Evolutionary conservation across 2,797 vertebrate genomes (phyloP), one percentile per base, ranked within the genome.

Genomic region (Ibycter americanus): DNA sequence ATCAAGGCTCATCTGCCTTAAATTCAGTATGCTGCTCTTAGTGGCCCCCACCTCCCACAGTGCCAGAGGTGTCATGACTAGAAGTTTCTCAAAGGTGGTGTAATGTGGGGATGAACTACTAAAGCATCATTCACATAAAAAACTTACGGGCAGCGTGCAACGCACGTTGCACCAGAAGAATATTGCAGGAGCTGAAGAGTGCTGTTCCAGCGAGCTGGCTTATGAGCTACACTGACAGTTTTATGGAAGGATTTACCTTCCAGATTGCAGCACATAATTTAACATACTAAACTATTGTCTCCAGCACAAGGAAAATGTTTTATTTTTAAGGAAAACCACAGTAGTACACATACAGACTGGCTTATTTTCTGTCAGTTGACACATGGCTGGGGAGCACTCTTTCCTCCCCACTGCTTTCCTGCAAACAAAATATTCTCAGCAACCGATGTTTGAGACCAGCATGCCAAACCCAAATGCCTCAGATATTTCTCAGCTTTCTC

Each of bases 241-340:
- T 92, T 70, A 88, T 67, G 40, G 46, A 81, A 66, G 29, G 65
- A 56, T 87, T 82, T 82, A 71, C 71, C 59, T 93, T 84, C 61
- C 80, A 93, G 68, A 78, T 54, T 91, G 87, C 17, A 74, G 59
- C 67, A 77, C 73, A 40, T 89, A 66, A 91, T 93, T 95, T 87
- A 77, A 67, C 77, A 78, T 65, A 51, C 17, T 77, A 44, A 89
- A 55, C 46, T 77, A 58, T 51, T 87, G 49, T 83, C 68, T 80
- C 46, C 49, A 54, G 59, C 27, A 79, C 62, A 51, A 25, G 17
- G 29, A 51, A 55, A 51, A 44, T 11, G 3, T 72, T 79, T 47
- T 59, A 13, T 73, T 84, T 90, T 88, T 63, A 81, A 80, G 54
- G 52, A 44, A 92, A 77, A 25, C 8, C n/a, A 67, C 1, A 1